Percentiles rank a stretch among this genome's conserved stretches.
Conservation (phyloP, 2,888 invertebrate species). For the Netelia virgata region DNA sequence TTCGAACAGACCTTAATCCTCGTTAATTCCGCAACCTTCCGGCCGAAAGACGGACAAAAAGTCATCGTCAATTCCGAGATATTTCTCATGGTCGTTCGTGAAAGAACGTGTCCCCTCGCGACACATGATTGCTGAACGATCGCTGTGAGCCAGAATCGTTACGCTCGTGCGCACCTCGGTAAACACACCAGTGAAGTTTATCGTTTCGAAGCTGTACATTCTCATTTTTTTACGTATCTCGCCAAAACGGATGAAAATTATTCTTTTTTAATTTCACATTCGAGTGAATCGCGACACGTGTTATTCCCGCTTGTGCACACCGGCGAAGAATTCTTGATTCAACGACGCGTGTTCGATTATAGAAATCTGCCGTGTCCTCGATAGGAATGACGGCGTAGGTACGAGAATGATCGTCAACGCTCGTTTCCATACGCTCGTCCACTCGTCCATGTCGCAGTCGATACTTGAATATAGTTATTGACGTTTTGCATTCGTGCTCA, state of each 20-base stretch:
- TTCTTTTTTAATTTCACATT: conserved; percentile 16
- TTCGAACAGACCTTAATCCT: not conserved
- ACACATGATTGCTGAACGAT: conserved; percentile 8
- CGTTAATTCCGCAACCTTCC: not conserved
- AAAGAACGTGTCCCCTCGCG: no score
- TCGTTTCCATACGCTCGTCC: conserved; percentile 11
- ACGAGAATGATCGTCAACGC: not conserved
- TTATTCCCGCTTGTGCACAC: conserved; percentile 9
- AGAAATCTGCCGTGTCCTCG: conserved; percentile 27
- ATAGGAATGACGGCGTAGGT: conserved; percentile 9
- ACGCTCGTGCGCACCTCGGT: conserved; percentile 5
- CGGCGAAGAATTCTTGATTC: conserved; percentile 16
- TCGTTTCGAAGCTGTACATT: conserved; percentile 13
- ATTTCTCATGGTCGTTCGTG: conserved; percentile 18
- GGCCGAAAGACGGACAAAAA: not conserved
- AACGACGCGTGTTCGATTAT: conserved; percentile 17
- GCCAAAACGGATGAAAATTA: conserved; percentile 5
- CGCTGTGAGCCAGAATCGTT: not conserved
- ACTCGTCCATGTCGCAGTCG: not conserved
- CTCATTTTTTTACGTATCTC: not conserved
- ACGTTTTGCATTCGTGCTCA: not conserved
- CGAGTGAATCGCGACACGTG: conserved; percentile 37
- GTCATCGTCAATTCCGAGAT: conserved; percentile 7
- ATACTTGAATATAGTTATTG: conserved; percentile 16
- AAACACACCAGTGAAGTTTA: not conserved